phyloP scores from a whole-genome alignment of 2,797 vertebrate genomes.

The Distichodus sexfasciatus region DNA sequence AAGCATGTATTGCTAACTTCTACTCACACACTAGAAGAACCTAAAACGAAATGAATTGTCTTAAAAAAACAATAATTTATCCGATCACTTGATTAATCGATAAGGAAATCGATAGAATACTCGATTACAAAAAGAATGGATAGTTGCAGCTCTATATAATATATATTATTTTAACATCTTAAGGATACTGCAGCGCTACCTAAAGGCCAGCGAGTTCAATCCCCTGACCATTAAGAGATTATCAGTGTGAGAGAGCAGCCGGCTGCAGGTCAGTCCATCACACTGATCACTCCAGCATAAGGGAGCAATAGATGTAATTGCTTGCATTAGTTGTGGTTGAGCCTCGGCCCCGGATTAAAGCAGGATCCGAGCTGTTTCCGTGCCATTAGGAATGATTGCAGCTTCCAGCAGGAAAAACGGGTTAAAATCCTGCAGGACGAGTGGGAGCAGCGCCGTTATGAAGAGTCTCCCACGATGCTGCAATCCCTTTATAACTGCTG shows the following conservation, averaged over 20 bases:
- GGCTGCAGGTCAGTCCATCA: constrained; percentile 38
- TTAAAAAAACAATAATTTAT: no score
- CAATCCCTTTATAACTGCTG: constrained; percentile 17
- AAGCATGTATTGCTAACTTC: no score
- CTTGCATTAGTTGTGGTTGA: constrained; percentile 26
- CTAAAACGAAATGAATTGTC: no score
- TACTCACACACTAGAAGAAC: no score
- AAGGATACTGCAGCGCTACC: constrained; percentile 23
- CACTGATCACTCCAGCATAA: constrained; percentile 21
- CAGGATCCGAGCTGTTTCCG: constrained; percentile 26
- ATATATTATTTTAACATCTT: constrained; percentile 27
- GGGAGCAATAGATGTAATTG: constrained; percentile 39
- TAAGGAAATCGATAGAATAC: background rate
- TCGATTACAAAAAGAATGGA: constrained; percentile 24
- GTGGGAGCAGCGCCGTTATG: constrained; percentile 23
- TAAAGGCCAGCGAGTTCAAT: constrained; percentile 13
- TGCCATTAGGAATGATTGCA: constrained; percentile 34
- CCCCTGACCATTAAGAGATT: constrained; percentile 43
- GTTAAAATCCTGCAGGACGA: no score
- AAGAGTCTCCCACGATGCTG: background rate
- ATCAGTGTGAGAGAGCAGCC: constrained; percentile 37
- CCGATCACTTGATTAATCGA: no score
- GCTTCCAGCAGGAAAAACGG: constrained; percentile 13
- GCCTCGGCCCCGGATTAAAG: constrained; percentile 32
- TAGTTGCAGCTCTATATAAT: no score